These are phyloP conservation scores for Anguilla anguilla DNA, from an alignment of 2,797 vertebrate genomes.

Conservation along the genomic window DNA sequence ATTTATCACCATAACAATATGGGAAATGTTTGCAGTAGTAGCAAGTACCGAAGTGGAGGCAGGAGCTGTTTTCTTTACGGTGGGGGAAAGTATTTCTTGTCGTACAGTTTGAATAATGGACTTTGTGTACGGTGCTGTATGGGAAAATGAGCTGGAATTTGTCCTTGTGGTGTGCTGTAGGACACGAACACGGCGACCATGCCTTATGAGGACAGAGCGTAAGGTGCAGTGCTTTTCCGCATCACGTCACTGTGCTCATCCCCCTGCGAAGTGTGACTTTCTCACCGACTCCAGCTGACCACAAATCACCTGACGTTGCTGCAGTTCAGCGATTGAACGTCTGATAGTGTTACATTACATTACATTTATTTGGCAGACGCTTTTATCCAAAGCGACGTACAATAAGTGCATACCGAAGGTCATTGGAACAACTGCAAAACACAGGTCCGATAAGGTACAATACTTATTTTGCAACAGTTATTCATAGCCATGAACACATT, in stretches of 20 bases:
- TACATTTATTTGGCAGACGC: too few relatives aligned
- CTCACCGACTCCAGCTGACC: neutral
- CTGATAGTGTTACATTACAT: too few relatives aligned
- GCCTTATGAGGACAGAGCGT: neutral
- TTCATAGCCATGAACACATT: too few relatives aligned
- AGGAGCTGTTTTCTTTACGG: neutral
- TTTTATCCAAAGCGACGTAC: too few relatives aligned
- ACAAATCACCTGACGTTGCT: neutral
- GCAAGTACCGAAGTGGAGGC: neutral
- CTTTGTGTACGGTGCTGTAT: neutral
- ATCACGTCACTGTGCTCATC: neutral
- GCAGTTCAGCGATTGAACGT: too few relatives aligned
- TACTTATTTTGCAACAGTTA: too few relatives aligned
- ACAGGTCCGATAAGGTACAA: too few relatives aligned
- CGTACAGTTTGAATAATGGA: neutral
- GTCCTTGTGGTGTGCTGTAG: neutral
- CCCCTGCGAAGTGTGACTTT: neutral
- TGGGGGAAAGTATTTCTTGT: neutral
- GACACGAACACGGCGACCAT: neutral
- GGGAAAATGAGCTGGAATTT: constrained; percentile 1
- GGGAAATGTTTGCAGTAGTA: neutral
- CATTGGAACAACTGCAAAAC: too few relatives aligned
- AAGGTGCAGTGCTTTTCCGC: neutral
- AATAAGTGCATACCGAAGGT: too few relatives aligned
- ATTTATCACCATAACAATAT: neutral